Evolutionary conservation across 2,888 invertebrate species (phyloP).

Genomic region (Osmoderma eremita): DNA sequence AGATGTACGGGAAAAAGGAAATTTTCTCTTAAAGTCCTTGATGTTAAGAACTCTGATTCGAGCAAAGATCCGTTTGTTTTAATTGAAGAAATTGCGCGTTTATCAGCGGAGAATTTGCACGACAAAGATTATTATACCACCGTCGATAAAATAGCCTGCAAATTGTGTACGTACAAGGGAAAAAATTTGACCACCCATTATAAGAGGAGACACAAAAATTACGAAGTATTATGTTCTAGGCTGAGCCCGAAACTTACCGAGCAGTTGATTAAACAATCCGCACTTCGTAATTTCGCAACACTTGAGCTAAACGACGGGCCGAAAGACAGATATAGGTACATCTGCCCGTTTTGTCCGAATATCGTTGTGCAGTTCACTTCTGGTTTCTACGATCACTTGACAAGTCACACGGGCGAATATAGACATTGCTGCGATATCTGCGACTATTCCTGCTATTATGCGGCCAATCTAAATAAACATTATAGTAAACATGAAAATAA

Average conservation of each 20-base stretch:
- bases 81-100: no score
- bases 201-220: slow-evolving; percentile 69
- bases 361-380: slow-evolving; percentile 50
- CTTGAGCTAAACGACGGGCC: slow-evolving; percentile 49
- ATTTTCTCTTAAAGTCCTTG: no score
- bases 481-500: slow-evolving; percentile 54
- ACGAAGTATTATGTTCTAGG: slow-evolving; percentile 73
- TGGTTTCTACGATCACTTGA: slow-evolving; percentile 77
- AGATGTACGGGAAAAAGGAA: neutral
- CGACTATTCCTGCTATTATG: slow-evolving; percentile 53
- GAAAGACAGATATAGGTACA: slow-evolving; percentile 47
- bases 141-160: slow-evolving; percentile 67
- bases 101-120: slow-evolving; percentile 42
- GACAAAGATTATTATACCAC: slow-evolving; percentile 65
- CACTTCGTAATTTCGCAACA: slow-evolving; percentile 49
- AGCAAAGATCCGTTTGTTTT: no score
- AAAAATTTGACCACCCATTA: slow-evolving; percentile 75
- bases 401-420: slow-evolving; percentile 82
- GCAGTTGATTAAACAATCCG: slow-evolving; percentile 68
- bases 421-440: slow-evolving; percentile 74
- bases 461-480: slow-evolving; percentile 54
- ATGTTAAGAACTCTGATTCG: no score
- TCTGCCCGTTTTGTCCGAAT: slow-evolving; percentile 60
- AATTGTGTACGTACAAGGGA: slow-evolving; percentile 70
- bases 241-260: slow-evolving; percentile 66